These are phyloP conservation scores for Solenopsis fugax DNA, from an alignment of 1,140 invertebrate species.

Conservation along the genomic window DNA sequence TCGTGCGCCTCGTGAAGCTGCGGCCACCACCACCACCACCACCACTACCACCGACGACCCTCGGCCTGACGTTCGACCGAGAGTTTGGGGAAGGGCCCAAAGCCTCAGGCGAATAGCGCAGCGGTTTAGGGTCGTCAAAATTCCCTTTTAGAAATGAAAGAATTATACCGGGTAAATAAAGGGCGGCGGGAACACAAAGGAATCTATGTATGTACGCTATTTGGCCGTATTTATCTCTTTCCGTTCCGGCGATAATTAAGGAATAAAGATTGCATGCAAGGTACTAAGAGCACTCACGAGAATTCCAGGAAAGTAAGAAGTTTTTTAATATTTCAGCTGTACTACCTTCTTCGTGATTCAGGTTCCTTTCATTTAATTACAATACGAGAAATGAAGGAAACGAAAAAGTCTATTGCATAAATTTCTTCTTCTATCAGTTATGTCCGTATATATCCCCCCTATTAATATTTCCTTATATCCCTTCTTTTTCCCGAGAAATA, in stretches of 20 bases:
- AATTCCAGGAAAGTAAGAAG: not conserved
- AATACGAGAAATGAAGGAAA: not conserved
- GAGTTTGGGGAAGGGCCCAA: not conserved
- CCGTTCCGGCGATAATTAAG: constrained; percentile 12
- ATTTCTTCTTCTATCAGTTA: not conserved
- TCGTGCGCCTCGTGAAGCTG: not conserved
- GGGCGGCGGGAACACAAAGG: not conserved
- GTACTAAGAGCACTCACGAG: not conserved
- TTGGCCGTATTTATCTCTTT: not conserved
- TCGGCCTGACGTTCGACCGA: constrained; percentile 1
- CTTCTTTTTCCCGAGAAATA: not conserved
- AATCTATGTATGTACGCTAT: too few relatives aligned
- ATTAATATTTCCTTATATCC: not conserved
- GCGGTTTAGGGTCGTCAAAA: constrained; percentile 7
- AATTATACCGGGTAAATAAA: constrained; percentile 29
- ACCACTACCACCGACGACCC: constrained; percentile 11
- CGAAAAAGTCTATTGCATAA: not conserved
- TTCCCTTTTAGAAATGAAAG: constrained; percentile 10
- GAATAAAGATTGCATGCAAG: not conserved
- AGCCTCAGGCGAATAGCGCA: not conserved
- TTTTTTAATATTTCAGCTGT: constrained; percentile 16
- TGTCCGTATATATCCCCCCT: not conserved
- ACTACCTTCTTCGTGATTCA: not conserved
- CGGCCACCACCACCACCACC: constrained; percentile 21
- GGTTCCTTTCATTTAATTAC: constrained; percentile 20